phyloP scores from a whole-genome alignment of 2,113 vertebrate species.

The Pygathrix nemaeus region DNA sequence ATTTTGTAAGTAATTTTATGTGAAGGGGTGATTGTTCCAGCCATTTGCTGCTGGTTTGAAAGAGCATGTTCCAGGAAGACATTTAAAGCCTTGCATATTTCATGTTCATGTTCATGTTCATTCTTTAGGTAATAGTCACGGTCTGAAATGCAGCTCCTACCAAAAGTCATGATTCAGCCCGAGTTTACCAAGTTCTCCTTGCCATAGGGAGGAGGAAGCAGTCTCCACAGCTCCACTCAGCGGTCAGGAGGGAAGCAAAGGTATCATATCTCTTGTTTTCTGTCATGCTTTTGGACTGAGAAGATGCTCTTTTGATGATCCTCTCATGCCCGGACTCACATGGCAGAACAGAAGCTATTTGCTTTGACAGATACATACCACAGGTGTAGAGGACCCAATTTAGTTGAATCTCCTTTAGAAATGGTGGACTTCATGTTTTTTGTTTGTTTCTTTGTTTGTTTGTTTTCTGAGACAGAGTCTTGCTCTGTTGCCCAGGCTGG shows the following conservation, averaged over 20 bases:
- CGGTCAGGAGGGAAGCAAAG: constrained; percentile 42
- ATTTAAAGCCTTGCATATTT: not conserved
- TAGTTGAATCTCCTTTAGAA: not conserved
- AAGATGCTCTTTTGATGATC: constrained; percentile 17
- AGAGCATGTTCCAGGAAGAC: not conserved
- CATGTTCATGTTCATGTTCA: not conserved
- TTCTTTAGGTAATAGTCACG: constrained; percentile 1
- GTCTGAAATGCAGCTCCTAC: not conserved
- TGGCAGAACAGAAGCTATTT: constrained; percentile 51
- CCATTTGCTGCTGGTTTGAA: constrained; percentile 16
- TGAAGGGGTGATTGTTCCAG: not conserved
- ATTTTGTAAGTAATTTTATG: not conserved
- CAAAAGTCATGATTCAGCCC: not conserved
- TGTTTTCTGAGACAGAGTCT: too few species aligned
- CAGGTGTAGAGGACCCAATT: not conserved
- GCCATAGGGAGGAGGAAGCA: not conserved
- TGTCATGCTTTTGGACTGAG: constrained; percentile 40
- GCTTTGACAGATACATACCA: constrained; percentile 56
- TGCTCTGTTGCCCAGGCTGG: too few species aligned
- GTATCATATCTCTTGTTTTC: not conserved
- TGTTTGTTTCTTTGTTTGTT: too few species aligned
- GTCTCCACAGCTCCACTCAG: not conserved
- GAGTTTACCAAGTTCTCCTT: not conserved
- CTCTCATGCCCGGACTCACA: constrained; percentile 57
- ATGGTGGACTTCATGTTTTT: not conserved